Evolutionary conservation across 2,888 invertebrate species (phyloP), one percentile per base, ranked within the genome.

Genomic region (Arrhopalites spinosus): DNA sequence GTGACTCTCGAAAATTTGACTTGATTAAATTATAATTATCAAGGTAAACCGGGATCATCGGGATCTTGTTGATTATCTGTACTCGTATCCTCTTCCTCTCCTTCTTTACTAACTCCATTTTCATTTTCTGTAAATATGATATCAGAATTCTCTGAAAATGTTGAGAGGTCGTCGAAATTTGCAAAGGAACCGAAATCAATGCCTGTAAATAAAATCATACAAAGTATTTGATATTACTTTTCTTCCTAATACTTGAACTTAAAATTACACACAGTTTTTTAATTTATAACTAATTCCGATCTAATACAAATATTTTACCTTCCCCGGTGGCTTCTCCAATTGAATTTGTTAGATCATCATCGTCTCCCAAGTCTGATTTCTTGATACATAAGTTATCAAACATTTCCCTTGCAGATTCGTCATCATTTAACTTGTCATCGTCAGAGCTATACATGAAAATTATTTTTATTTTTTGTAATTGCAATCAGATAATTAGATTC

Each of bases 141-240:
- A 29, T 15, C 29, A 25, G 20, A 13, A 20, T 56, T 53, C 13
- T 59, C 59, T 23, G 67, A 56, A 56, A 43, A 74, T 5, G 30
- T 43, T 47, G 59, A n/a, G 7, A 74, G 29, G 29, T 74, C 68
- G 15, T 69, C 74, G 27, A 74, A 74, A 29, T 74, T 68, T 5
- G 74, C 74, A 29, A 74, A 74, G 47, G 59, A n/a, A 1, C 69
- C 74, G 61, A 74, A 74, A 61, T 74, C 69, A 68, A 59, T 68
- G n/a, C 59, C n/a, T n/a, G n/a, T n/a, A n/a, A n/a, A n/a, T n/a
- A n/a, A n/a, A n/a, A n/a, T n/a, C n/a, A n/a, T n/a, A n/a, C n/a
- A n/a, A n/a, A n/a, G n/a, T n/a, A n/a, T n/a, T n/a, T n/a, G n/a
- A n/a, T n/a, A n/a, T n/a, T n/a, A n/a, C n/a, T n/a, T n/a, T n/a